These are phyloP conservation scores for Eupeodes corollae DNA, from an alignment of 1,140 invertebrate species.

Conservation along the genomic window DNA sequence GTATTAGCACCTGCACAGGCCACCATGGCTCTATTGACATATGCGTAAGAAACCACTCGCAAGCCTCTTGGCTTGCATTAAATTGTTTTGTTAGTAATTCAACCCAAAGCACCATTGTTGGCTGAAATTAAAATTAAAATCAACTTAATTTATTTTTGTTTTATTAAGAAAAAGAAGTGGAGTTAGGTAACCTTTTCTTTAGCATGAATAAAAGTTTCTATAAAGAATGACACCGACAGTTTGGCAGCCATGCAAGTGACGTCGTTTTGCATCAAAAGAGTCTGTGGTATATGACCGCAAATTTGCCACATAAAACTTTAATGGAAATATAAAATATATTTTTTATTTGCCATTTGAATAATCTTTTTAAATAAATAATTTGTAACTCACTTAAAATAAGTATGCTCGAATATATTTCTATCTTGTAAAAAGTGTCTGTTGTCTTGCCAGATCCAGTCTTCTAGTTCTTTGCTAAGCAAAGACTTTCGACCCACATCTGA, in stretches of 20 bases:
- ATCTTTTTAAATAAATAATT: not conserved
- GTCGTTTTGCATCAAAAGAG: slow-evolving; percentile 64
- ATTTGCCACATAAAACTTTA: slow-evolving; percentile 91
- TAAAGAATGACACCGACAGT: slow-evolving; percentile 84
- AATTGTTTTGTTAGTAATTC: slow-evolving; percentile 90
- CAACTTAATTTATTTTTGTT: not conserved
- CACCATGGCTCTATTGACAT: slow-evolving; percentile 90
- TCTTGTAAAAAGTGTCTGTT: slow-evolving; percentile 91
- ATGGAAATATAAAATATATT: slow-evolving; percentile 14
- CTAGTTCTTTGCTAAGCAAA: slow-evolving; percentile 60
- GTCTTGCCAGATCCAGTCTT: slow-evolving; percentile 91
- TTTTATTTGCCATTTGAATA: not conserved
- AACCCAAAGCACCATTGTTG: slow-evolving; percentile 93
- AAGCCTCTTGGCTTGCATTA: slow-evolving; percentile 77
- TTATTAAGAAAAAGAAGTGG: not conserved
- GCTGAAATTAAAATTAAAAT: slow-evolving; percentile 42
- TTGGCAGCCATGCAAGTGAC: slow-evolving; percentile 77
- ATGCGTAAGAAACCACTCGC: slow-evolving; percentile 84
- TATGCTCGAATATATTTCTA: slow-evolving; percentile 91
- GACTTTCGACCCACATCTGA: too few relatives aligned
- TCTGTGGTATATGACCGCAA: slow-evolving; percentile 84
- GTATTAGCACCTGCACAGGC: slow-evolving; percentile 88
- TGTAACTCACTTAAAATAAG: slow-evolving; percentile 81
- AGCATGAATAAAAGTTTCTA: slow-evolving; percentile 92
- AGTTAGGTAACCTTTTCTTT: slow-evolving; percentile 70